Conservation (phyloP, 2,113 vertebrate genomes). For the Fulmarus glacialis region DNA sequence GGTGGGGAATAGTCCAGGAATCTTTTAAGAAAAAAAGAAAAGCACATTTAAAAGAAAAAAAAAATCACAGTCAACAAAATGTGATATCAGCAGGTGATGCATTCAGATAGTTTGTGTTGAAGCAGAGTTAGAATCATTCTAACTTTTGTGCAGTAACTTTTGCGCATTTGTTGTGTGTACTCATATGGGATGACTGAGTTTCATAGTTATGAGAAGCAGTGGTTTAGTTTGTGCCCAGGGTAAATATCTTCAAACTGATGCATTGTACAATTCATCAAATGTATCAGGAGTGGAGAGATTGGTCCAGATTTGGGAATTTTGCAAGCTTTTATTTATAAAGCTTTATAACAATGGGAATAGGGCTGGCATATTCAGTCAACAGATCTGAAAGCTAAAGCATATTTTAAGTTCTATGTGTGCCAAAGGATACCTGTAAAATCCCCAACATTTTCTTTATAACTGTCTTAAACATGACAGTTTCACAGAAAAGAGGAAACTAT, state of each 20-base stretch:
- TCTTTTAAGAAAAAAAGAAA: not conserved
- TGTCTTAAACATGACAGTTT: not conserved
- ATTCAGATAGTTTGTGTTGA: not conserved
- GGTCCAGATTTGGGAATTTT: not conserved
- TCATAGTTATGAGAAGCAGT: not conserved
- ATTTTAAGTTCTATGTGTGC: not conserved
- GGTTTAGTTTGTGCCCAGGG: not conserved
- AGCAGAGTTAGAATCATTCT: not conserved
- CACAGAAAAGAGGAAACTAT: not conserved
- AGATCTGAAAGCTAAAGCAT: not conserved
- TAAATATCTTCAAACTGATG: not conserved
- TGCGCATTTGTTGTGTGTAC: not conserved
- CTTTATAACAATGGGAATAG: not conserved
- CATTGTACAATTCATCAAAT: not conserved
- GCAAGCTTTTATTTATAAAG: not conserved
- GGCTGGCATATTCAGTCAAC: not conserved
- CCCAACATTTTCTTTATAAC: not conserved
- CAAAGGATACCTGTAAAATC: not conserved
- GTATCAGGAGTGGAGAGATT: not conserved
- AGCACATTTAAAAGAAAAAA: not conserved
- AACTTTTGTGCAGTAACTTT: not conserved
- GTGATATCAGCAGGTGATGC: not conserved
- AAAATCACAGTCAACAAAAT: not conserved
- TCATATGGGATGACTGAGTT: not conserved
- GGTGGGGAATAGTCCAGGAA: not conserved